Evolutionary conservation across 1,140 invertebrate species (phyloP), one percentile per base, ranked within the genome.

Genomic region (Drosophila varians): DNA sequence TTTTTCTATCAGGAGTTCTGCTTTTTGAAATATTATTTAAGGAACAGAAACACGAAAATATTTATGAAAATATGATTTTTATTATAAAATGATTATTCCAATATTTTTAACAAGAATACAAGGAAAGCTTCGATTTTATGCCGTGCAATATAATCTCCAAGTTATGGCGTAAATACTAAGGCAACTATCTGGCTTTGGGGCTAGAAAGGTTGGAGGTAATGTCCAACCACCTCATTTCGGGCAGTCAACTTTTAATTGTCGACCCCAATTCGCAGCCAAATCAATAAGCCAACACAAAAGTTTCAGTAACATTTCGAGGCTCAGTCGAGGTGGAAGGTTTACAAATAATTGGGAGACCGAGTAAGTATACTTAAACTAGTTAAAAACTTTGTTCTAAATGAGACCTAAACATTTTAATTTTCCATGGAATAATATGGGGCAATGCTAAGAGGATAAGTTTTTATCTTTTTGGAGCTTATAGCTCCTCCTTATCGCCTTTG

Each of bases 401-500:
- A 47, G 25, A 56, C 0, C 8, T 23, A 26, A 7, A 7, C 5
- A n/a, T 11, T 28, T 28, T n/a, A n/a, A 21, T 21, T 21, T 21
- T 76, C 28, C 25, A 14, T 48, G 42, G 19, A 9, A 8, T 26
- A 5, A 7, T 47, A n/a, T n/a, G n/a, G n/a, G n/a, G n/a, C n/a
- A n/a, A n/a, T n/a, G n/a, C n/a, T n/a, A n/a, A 36, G 45, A 21
- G 21, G 4, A 31, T 31, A 9, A 31, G 9, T 31, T 31, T 31
- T 0, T 31, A n/a, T 11, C 3, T 31, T 31, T 31, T n/a, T 3
- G 28, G 9, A 3, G 9, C n/a, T 5, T 51, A 87, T 11, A 87
- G 26, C 36, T 89, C 73, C 55, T 80, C 57, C 19, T 74, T 89
- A 5, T 87, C 74, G 1, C 65, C 77, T 8, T 74, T 70, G 2